These are phyloP conservation scores for Catostomus latipinnis DNA, from an alignment of 2,797 vertebrate genomes.

Conservation along the genomic window DNA sequence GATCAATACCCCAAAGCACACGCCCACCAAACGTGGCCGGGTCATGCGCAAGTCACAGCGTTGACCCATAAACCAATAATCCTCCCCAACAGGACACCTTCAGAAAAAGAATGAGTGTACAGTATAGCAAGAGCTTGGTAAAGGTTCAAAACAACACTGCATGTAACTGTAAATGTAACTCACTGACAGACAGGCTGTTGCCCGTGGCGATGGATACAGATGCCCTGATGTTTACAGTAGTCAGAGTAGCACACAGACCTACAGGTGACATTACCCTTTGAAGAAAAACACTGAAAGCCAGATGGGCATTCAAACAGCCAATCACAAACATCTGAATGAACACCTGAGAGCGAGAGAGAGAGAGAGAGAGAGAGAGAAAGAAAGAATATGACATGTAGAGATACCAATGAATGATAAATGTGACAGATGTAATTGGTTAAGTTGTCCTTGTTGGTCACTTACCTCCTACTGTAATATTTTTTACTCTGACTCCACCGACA, in stretches of 20 bases:
- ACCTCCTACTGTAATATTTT: slow-evolving; percentile 81
- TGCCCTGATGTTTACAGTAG: slow-evolving; percentile 87
- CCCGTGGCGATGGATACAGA: slow-evolving; percentile 81
- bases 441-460: slow-evolving; percentile 25
- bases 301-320: slow-evolving; percentile 80
- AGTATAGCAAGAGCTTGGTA: not conserved
- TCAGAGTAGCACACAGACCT: slow-evolving; percentile 81
- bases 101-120: slow-evolving; percentile 27
- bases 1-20: slow-evolving; percentile 78
- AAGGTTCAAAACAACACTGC: not conserved
- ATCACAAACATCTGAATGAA: slow-evolving; percentile 76
- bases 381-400: not conserved
- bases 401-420: not conserved
- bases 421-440: not conserved
- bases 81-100: slow-evolving; percentile 56
- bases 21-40: slow-evolving; percentile 76
- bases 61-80: slow-evolving; percentile 74
- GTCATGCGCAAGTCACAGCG: slow-evolving; percentile 86
- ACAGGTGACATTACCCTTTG: slow-evolving; percentile 76
- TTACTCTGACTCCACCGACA: slow-evolving; percentile 72
- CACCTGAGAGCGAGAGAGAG: slow-evolving; percentile 65
- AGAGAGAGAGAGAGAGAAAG: no score
- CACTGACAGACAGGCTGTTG: slow-evolving; percentile 84
- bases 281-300: slow-evolving; percentile 77
- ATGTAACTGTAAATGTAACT: slow-evolving; percentile 47